phyloP scores from a whole-genome alignment of 2,888 invertebrate species.

The Noctua janthe region DNA sequence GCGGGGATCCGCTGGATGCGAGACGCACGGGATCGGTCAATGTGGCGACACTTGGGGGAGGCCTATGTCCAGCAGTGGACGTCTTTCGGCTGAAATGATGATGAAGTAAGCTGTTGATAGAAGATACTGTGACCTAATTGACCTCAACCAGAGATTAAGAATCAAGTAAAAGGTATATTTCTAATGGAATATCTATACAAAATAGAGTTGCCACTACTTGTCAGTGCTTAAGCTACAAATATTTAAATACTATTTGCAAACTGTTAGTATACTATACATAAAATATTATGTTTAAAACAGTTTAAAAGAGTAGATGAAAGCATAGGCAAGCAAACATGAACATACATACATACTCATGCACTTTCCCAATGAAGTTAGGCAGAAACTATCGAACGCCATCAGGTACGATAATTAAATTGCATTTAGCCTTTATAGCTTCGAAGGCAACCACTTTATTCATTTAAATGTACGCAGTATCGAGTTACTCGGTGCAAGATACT shows the following conservation, averaged over 20 bases:
- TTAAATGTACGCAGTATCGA: conserved; percentile 15
- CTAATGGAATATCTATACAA: neutral
- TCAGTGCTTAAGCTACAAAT: too few relatives aligned
- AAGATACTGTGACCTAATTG: conserved; percentile 17
- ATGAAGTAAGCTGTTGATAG: conserved; percentile 27
- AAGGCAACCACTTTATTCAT: conserved; percentile 25
- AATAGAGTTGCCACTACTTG: neutral
- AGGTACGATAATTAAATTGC: neutral
- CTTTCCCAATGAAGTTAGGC: neutral
- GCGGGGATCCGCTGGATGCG: too few relatives aligned
- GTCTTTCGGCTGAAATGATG: too few relatives aligned
- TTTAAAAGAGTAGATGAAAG: neutral
- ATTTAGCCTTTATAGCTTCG: conserved; percentile 14
- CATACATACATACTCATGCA: neutral
- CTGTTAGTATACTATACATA: neutral
- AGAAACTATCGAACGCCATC: neutral
- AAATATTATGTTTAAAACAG: neutral
- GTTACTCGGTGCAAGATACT: neutral
- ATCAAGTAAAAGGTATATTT: neutral
- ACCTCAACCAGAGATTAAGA: conserved; percentile 3
- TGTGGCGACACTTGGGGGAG: too few relatives aligned
- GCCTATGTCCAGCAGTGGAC: too few relatives aligned
- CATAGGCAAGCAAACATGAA: neutral
- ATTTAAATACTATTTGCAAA: neutral
- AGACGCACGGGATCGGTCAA: too few relatives aligned